These are phyloP conservation scores for Hypanus sabinus DNA, from an alignment of 2,113 vertebrate species.

Conservation along the genomic window DNA sequence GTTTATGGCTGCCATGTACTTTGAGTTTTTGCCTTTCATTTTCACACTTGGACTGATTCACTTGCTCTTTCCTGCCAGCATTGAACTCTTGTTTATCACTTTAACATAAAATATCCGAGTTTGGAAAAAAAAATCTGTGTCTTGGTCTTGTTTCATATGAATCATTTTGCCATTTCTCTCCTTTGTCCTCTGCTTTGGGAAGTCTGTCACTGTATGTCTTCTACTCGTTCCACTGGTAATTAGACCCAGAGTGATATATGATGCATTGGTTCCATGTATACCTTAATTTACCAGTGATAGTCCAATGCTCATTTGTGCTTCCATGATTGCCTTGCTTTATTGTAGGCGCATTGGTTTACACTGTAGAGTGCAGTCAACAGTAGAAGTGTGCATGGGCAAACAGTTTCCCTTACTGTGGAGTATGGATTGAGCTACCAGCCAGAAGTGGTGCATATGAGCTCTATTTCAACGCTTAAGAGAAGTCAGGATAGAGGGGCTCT, in stretches of 20 bases:
- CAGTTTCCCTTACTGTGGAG: background rate
- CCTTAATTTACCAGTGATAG: background rate
- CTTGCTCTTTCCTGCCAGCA: background rate
- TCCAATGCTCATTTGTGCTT: background rate
- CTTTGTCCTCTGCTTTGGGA: background rate
- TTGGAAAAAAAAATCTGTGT: too few species aligned
- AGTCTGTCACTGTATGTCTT: background rate
- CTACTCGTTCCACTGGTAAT: background rate
- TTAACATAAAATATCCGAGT: background rate
- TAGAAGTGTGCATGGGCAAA: background rate
- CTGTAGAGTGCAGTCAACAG: background rate
- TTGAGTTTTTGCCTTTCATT: background rate
- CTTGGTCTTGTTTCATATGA: background rate
- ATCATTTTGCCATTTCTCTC: background rate
- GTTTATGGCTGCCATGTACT: background rate
- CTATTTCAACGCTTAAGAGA: too few species aligned
- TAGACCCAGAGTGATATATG: background rate
- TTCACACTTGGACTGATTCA: background rate
- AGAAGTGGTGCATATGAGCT: too few species aligned
- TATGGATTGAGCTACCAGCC: too few species aligned
- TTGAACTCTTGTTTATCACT: background rate
- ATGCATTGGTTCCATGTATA: background rate
- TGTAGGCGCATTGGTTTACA: background rate
- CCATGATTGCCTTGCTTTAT: background rate
- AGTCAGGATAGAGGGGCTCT: too few species aligned